phyloP scores from a whole-genome alignment of 2,888 invertebrate species.

The Caprella mutica region DNA sequence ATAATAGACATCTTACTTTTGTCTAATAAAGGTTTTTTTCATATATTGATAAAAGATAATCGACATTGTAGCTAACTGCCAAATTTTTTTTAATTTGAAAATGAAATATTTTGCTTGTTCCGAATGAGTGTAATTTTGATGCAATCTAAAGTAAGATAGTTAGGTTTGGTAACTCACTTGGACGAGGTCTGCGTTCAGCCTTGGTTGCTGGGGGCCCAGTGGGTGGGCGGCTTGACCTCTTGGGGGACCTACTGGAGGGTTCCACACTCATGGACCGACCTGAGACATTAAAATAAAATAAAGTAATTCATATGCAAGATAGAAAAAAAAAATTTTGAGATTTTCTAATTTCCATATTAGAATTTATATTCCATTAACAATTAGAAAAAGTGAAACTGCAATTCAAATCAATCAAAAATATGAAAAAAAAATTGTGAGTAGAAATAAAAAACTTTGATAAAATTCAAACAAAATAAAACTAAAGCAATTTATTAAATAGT shows the following conservation, averaged over 20 bases:
- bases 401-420: background rate
- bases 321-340: background rate
- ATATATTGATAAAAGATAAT: too few species aligned
- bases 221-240: slow-evolving; percentile 27
- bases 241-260: slow-evolving; percentile 31
- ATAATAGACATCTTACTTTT: too few species aligned
- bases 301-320: background rate
- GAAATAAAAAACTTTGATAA: background rate
- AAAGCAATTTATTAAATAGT: background rate
- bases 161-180: slow-evolving; percentile 34
- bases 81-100: too few species aligned
- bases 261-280: slow-evolving; percentile 32
- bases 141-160: too few species aligned
- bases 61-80: too few species aligned
- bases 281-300: background rate
- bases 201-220: slow-evolving; percentile 26
- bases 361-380: background rate
- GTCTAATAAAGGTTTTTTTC: too few species aligned
- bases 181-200: slow-evolving; percentile 31
- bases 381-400: background rate
- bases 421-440: background rate
- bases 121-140: too few species aligned
- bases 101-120: background rate
- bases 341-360: background rate
- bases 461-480: background rate